These are phyloP conservation scores for Eutolmus rufibarbis DNA, from an alignment of 2,888 invertebrate species.

Conservation along the genomic window DNA sequence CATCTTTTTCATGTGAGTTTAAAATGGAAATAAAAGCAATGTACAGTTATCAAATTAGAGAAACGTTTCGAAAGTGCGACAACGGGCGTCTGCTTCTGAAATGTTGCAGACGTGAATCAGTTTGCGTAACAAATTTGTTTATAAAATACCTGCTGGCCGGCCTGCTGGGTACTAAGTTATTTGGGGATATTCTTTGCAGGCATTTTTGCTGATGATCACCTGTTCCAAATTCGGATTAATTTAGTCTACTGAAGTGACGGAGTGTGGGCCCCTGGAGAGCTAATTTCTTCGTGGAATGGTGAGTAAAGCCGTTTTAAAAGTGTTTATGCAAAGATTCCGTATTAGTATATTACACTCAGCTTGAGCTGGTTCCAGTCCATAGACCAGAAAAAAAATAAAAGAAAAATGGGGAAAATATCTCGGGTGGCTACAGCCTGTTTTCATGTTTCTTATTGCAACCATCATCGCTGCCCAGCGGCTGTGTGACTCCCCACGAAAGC, in stretches of 20 bases:
- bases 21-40: not conserved
- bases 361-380: not conserved
- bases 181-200: not conserved
- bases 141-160: not conserved
- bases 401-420: not conserved
- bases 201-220: not conserved
- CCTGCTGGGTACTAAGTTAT: not conserved
- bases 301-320: not conserved
- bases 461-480: not conserved
- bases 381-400: not conserved
- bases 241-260: not conserved
- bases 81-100: not conserved
- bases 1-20: constrained; percentile 37
- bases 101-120: not conserved
- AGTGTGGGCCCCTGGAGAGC: not conserved
- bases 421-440: not conserved
- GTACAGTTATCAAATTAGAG: not conserved
- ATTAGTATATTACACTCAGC: not conserved
- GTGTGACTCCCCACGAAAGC: not conserved
- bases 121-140: not conserved
- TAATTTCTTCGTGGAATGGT: not conserved
- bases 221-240: not conserved
- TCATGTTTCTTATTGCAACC: not conserved
- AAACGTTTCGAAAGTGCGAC: not conserved
- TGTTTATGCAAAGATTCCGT: not conserved